Base-by-base conservation (phyloP, 2,113 vertebrate species). In the Chaetops frenatus region DNA sequence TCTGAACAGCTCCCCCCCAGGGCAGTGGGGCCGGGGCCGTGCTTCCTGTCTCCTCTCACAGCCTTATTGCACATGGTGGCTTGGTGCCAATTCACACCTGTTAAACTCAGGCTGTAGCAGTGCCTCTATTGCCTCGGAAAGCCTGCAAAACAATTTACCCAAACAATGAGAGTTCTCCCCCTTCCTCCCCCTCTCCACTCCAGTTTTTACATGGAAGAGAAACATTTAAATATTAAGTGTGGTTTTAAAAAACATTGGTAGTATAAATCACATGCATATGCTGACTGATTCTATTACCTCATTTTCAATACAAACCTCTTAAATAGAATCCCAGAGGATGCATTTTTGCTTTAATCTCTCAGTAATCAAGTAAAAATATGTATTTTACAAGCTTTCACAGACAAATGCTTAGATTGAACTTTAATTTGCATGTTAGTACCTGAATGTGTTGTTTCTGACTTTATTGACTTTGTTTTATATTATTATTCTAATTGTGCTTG, bases 41-140 rank as follows among this genome's bases (percentile, higher is more conserved):
- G n/a, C 5, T 5, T 65, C 38, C 1, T 8, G 12, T 48, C 29
- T 7, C 38, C 20, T 35, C 61, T 31, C 47, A 22, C 2, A 12
- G 8, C 23, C 22, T 25, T 5, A 2, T 6, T 38, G 53, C 19
- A 17, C 0, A 0, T 4, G 15, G 7, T 15, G 67, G 4, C 47
- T 57, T 50, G 21, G 12, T 45, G 65, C 38, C 18, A 12, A 0
- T 29, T 38, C 31, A 6, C 31, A 14, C 40, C 45, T 36, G 22
- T 6, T n/a, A 7, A 67, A n/a, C 15, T 33, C 27, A 20, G 54
- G 12, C 31, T 62, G 24, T 44, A 71, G 35, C 28, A 47, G 8
- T 15, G 22, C 31, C 53, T 62, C 53, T 42, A 3, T 21, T 71
- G 36, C 58, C 35, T 18, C 12, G 18, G 21, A 57, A 70, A 83